Conservation (phyloP, 2,113 vertebrate genomes). For the Rhinolophus ferrumequinum region DNA sequence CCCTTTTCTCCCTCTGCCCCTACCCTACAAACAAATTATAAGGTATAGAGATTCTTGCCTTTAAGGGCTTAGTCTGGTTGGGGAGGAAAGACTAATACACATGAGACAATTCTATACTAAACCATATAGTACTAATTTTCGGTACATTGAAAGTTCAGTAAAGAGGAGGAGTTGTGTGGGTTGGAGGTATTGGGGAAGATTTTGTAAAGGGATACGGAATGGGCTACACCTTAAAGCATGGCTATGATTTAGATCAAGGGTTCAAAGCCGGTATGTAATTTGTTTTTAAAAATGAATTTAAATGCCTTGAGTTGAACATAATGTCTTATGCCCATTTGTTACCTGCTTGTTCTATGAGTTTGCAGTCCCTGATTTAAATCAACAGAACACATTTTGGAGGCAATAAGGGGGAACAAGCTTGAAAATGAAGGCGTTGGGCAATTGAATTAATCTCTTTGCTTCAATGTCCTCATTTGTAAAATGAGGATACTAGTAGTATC, state of each 20-base stretch:
- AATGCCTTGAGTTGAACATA: background rate
- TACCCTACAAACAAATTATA: background rate
- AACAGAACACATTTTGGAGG: background rate
- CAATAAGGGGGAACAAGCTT: background rate
- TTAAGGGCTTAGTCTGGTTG: background rate
- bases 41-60: background rate
- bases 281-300: constrained; percentile 20
- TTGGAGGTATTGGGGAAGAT: background rate
- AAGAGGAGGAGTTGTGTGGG: background rate
- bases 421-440: background rate
- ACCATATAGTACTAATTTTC: background rate
- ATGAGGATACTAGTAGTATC: background rate
- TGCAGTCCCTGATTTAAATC: background rate
- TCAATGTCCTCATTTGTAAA: background rate
- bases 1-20: background rate
- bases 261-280: background rate
- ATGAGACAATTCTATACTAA: constrained; percentile 7
- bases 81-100: background rate
- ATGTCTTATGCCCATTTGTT: background rate
- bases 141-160: background rate
- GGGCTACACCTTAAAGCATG: background rate
- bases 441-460: background rate
- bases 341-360: background rate
- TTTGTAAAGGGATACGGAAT: background rate
- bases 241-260: background rate